A percentile compares a stretch with the other conserved stretches of the same genome.
These are phyloP conservation scores for Enteromius trimaculatus DNA, from an alignment of 2,797 vertebrate species.

Conservation along the genomic window DNA sequence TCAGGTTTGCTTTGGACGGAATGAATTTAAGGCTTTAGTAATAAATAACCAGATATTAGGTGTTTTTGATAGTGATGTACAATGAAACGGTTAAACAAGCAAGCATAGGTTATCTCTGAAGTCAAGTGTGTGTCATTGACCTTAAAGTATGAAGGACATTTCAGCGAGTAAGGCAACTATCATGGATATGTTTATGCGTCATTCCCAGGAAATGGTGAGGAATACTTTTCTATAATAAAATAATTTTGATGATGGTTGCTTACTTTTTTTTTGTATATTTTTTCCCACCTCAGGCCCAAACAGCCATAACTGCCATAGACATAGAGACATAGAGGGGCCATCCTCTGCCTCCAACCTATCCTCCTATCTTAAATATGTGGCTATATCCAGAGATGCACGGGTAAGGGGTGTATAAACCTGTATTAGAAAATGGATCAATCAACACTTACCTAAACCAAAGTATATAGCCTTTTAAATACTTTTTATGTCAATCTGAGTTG, in stretches of 20 bases:
- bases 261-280: background rate
- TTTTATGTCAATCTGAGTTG: background rate
- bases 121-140: background rate
- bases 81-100: background rate
- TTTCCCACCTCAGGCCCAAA: background rate
- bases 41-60: background rate
- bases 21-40: conserved; percentile 23
- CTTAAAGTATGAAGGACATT: background rate
- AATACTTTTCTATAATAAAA: background rate
- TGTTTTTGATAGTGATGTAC: background rate
- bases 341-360: background rate
- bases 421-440: background rate
- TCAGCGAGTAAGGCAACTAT: background rate
- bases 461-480: background rate
- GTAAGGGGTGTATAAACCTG: background rate
- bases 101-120: background rate
- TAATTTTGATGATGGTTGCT: background rate
- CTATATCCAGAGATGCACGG: background rate
- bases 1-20: conserved; percentile 2
- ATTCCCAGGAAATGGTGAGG: background rate
- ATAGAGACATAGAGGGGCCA: background rate
- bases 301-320: background rate
- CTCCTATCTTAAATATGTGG: background rate
- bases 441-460: background rate
- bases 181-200: background rate